phyloP scores from a whole-genome alignment of 1,140 invertebrate species.

The Philotrypesis tridentata region DNA sequence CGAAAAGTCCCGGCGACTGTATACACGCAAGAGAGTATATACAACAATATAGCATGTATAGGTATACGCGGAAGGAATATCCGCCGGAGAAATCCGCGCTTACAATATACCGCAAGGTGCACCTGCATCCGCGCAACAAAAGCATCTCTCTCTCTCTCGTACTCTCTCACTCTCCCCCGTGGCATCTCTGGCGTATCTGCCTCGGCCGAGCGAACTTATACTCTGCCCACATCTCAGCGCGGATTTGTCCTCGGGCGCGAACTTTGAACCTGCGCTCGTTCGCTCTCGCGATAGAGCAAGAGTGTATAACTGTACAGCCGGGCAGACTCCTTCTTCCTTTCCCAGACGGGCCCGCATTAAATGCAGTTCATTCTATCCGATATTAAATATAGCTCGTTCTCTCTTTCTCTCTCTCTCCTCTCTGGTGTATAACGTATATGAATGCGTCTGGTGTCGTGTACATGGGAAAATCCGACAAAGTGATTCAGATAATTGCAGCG shows the following conservation, averaged over 20 bases:
- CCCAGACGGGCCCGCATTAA: conserved; percentile 14
- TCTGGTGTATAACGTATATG: background rate
- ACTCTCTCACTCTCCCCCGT: background rate
- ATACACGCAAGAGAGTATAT: no score
- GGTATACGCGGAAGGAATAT: background rate
- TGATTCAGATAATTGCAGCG: no score
- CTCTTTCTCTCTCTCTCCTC: no score
- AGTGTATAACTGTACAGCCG: conserved; percentile 38
- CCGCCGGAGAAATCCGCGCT: background rate
- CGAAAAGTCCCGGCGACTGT: no score
- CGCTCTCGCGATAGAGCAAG: background rate
- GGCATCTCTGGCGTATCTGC: background rate
- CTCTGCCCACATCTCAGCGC: background rate
- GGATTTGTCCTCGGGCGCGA: conserved; percentile 27
- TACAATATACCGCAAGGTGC: background rate
- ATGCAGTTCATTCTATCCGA: conserved; percentile 28
- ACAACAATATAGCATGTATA: no score
- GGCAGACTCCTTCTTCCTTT: background rate
- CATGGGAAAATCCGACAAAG: no score
- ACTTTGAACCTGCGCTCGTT: conserved; percentile 39
- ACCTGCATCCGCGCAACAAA: background rate
- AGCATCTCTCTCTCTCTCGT: background rate
- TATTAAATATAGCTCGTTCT: no score
- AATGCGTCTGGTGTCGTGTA: background rate
- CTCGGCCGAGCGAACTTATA: background rate